Conservation (phyloP, 2,797 vertebrate species). For the Platyrinchus mystaceus region DNA sequence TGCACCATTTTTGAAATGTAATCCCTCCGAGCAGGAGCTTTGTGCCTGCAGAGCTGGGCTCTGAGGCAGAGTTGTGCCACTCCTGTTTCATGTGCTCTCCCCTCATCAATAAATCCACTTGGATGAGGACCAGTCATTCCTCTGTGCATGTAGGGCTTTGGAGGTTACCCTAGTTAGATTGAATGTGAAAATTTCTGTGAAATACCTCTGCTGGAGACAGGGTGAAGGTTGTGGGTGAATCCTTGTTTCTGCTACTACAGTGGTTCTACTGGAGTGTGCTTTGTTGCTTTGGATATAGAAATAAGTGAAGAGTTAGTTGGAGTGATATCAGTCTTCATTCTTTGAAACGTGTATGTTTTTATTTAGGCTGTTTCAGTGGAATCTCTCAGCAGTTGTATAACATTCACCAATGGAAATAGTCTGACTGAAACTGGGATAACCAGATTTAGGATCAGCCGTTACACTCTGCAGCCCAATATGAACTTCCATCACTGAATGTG, state of each 20-base stretch:
- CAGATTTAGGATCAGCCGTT: neutral
- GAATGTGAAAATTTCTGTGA: neutral
- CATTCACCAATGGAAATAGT: neutral
- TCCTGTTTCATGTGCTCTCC: neutral
- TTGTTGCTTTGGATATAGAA: neutral
- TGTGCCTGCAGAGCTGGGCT: neutral
- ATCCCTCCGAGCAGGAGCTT: neutral
- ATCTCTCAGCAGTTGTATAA: neutral
- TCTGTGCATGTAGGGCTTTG: neutral
- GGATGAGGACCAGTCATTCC: neutral
- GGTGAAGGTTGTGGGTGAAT: neutral
- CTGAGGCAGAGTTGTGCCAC: neutral
- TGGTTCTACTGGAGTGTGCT: rapidly evolving
- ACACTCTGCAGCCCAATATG: neutral
- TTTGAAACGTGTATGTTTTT: neutral
- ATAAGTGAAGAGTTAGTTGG: neutral
- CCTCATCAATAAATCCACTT: neutral
- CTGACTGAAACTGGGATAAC: neutral
- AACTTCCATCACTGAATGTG: neutral
- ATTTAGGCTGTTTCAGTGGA: neutral
- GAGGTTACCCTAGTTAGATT: neutral
- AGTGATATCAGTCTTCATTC: neutral
- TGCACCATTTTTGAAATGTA: neutral
- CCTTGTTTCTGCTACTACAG: neutral
- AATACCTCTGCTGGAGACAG: neutral